Base-by-base conservation (phyloP, 2,797 vertebrate species). In the Pachyuromys duprasi region DNA sequence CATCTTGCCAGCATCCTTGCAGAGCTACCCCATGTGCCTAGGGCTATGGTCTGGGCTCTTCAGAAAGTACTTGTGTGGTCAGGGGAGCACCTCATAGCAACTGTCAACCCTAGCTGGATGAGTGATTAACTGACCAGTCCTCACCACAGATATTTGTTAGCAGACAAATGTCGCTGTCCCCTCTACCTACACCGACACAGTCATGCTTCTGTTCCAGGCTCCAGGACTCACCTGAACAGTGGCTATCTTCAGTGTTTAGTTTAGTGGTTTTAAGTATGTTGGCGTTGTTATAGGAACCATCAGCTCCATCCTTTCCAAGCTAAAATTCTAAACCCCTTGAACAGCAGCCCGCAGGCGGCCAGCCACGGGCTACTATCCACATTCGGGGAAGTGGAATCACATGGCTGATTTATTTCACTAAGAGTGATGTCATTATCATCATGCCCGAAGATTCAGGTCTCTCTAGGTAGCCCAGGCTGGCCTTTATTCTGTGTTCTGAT, bases 1-100 rank as follows among this genome's bases (percentile, higher is more conserved):
- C 60, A 3, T 0, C 33, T 9, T 31, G 8, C 0, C n/a, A 2
- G 20, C 20, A 0, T 45, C 0, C 1, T 3, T 14, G 3, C 69
- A 62, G 39, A 57, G 33, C 39, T 4, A 11, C 20, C 0, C 33
- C 13, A 57, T 9, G 42, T n/a, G 31, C 67, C 28, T 62, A 18
- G 76, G 49, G 28, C 63, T 57, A 5, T 28, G 39, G 20, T 6
- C 42, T 0, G 1, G 55, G 39, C 39, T 57, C 83, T 22, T 62
- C 36, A 53, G 20, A 36, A 67, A 67, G 42, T 65, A 31, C 42
- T 49, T 2, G 9, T 49, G 31, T 62, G 42, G 63, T 3, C 31
- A 67, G 42, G 60, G 55, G 57, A 36, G 24, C 49, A 42, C 53
- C 45, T 65, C 24, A 2, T 36, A 53, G 62, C 9, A 17, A 39